Conservation (phyloP, 2,797 vertebrate genomes). For the Helostoma temminkii region DNA sequence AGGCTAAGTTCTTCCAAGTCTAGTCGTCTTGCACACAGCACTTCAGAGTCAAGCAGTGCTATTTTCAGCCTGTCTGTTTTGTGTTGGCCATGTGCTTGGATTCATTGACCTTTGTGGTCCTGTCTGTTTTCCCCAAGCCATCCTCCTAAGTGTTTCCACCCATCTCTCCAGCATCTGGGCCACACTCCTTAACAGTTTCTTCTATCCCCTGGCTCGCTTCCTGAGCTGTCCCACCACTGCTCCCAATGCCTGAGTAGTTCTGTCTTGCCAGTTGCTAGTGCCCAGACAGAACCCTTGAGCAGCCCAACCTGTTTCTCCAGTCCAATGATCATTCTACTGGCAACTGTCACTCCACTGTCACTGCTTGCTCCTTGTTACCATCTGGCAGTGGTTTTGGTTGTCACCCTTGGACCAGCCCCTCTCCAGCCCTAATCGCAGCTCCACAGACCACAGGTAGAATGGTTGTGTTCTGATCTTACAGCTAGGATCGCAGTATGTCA, state of each 20-base stretch:
- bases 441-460: conserved; percentile 13
- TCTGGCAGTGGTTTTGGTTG: conserved; percentile 42
- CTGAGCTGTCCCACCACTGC: conserved; percentile 39
- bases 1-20: background rate
- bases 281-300: conserved; percentile 43
- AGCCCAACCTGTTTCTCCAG: conserved; percentile 50
- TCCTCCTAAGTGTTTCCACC: conserved; percentile 55
- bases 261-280: conserved; percentile 52
- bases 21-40: conserved; percentile 19
- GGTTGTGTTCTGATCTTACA: conserved; percentile 5
- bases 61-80: conserved; percentile 31
- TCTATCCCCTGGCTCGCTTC: conserved; percentile 52
- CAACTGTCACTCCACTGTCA: conserved; percentile 24
- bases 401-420: conserved; percentile 30
- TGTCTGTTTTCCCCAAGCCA: conserved; percentile 54
- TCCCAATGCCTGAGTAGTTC: conserved; percentile 41
- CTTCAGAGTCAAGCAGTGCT: conserved; percentile 3
- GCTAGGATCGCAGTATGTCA: conserved; percentile 17
- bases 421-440: conserved; percentile 20
- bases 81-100: conserved; percentile 34
- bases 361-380: conserved; percentile 46
- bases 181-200: conserved; percentile 35
- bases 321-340: conserved; percentile 66
- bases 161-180: conserved; percentile 50
- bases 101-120: conserved; percentile 46